Base-by-base conservation (phyloP, 2,888 invertebrate genomes). In the Mellilla xanthometata region DNA sequence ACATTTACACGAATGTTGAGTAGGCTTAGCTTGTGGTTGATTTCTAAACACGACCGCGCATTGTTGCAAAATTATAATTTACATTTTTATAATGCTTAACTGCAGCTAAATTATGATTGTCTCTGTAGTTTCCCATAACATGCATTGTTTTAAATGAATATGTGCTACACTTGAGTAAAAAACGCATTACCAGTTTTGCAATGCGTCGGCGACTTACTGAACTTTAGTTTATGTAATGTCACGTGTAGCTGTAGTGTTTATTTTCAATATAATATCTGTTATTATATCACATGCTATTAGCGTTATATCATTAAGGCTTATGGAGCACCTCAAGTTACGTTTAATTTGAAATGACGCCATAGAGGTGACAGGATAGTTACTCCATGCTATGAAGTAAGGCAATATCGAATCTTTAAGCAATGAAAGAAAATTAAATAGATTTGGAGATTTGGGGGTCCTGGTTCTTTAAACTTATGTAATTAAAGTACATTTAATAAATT, bases 71-170 rank as follows among this genome's bases (percentile, higher is more conserved):
- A 81, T 78, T 56, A 65, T 62, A 68, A 77, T 76, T 71, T 68
- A 76, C 68, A 72, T 75, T 60, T 53, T 54, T 49, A 55, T 51
- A 60, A 60, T 58, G 38, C 33, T 33, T 19, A 66, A 71, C 66
- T 59, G 65, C 65, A 61, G 65, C 58, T 59, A 75, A 71, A 75
- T 61, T 75, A 72, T 77, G 72, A 75, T 47, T 47, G 33, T 47
- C 68, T 63, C 62, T 65, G 66, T 65, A 70, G 65, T 72, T 83
- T 85, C 83, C 76, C 82, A 83, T 78, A 75, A 64, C 60, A 60
- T 55, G 68, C 76, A 82, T 82, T 83, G 83, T 83, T 66, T 70
- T 61, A 62, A 56, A 65, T 70, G 68, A 41, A 41, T 72, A 75
- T 68, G 67, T 70, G 68, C 68, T 60, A 63, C 68, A 72, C 69